Evolutionary conservation across 2,888 invertebrate species (phyloP).

Genomic region (Sesia bembeciformis): DNA sequence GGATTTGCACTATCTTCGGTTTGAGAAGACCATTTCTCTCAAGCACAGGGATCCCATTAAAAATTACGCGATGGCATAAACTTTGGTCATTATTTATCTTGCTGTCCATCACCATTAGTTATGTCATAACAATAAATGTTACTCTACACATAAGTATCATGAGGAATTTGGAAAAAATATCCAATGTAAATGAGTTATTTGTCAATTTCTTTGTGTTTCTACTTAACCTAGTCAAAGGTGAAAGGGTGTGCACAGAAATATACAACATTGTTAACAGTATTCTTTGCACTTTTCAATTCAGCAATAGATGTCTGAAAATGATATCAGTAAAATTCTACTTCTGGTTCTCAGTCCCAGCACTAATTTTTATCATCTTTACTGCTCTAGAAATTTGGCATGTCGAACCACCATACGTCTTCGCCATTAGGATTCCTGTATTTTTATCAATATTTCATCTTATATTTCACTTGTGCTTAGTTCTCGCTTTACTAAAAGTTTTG

Average conservation of each 20-base stretch:
- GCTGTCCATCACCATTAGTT: slow-evolving; percentile 9
- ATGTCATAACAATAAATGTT: slow-evolving; percentile 12
- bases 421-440: slow-evolving; percentile 32
- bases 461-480: slow-evolving; percentile 28
- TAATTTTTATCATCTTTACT: slow-evolving; percentile 16
- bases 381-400: slow-evolving; percentile 21
- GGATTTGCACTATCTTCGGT: slow-evolving; percentile 21
- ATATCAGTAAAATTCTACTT: slow-evolving; percentile 28
- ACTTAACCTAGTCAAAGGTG: slow-evolving; percentile 14
- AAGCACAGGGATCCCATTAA: slow-evolving; percentile 1
- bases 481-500: slow-evolving; percentile 26
- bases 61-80: slow-evolving; percentile 7
- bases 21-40: slow-evolving; percentile 22
- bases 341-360: slow-evolving; percentile 18
- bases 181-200: slow-evolving; percentile 22
- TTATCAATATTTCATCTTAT: slow-evolving; percentile 29
- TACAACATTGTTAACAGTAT: slow-evolving; percentile 19
- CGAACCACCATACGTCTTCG: slow-evolving; percentile 19
- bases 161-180: slow-evolving; percentile 19
- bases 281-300: slow-evolving; percentile 16
- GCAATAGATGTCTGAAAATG: slow-evolving; percentile 14
- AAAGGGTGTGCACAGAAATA: slow-evolving; percentile 15
- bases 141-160: slow-evolving; percentile 13
- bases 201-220: slow-evolving; percentile 18
- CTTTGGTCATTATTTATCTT: slow-evolving; percentile 22